A percentile compares a stretch with the other conserved stretches of the same genome.
phyloP scores from a whole-genome alignment of 2,113 vertebrate species.

The Protobothrops mucrosquamatus region DNA sequence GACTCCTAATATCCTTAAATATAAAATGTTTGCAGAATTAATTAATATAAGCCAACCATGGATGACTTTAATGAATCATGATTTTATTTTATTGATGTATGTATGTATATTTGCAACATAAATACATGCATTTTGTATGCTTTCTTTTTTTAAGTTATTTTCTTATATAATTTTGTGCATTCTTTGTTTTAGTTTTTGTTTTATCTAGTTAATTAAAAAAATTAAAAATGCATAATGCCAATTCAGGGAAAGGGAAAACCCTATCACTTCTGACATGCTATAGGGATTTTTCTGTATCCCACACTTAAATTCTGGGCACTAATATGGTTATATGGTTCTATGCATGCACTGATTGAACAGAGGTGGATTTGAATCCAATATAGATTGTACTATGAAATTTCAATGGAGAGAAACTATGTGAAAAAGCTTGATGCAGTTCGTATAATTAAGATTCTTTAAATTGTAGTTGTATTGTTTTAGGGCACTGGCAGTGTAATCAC shows the following conservation, averaged over 20 bases:
- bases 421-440: neutral
- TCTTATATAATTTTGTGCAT: neutral
- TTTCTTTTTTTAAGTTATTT: neutral
- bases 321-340: neutral
- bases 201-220: neutral
- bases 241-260: neutral
- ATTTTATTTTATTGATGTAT: neutral
- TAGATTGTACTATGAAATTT: neutral
- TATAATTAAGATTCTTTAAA: neutral
- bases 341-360: neutral
- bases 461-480: neutral
- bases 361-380: neutral
- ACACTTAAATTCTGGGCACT: neutral
- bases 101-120: neutral
- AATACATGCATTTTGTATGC: neutral
- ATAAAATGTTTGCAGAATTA: neutral
- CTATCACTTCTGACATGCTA: neutral
- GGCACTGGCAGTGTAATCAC: neutral
- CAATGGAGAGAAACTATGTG: neutral
- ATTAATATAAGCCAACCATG: neutral
- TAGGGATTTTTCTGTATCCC: neutral
- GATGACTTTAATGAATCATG: neutral
- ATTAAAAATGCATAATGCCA: neutral
- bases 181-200: neutral
- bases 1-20: neutral